Evolutionary conservation across 2,888 invertebrate species (phyloP), one percentile per base, ranked within the genome.

Genomic region (Gryllus longicercus): DNA sequence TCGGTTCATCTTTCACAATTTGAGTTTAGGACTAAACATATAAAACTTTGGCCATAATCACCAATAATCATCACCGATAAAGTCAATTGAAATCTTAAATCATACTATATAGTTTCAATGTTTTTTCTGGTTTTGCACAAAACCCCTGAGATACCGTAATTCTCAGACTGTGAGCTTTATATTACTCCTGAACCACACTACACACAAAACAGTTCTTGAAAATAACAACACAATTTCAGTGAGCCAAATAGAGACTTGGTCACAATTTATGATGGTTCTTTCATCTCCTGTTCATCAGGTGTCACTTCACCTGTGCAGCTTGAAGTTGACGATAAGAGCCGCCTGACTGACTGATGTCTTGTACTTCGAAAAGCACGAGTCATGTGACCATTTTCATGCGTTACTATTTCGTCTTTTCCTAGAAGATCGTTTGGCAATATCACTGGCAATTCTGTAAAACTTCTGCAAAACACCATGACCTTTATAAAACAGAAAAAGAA

Each of bases 241-340:
- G 25, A 21, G 10, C 25, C 12, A 76, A 10, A 25, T 14, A 38
- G 51, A 18, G 51, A 18, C 51, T 25, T 77, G 11, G 50, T 51
- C 74, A 75, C 80, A 14, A 80, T 80, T 78, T 77, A 80, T 10
- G 81, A 78, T 23, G 82, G 82, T 81, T 83, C 83, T n/a, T 82
- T 76, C 51, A 82, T 75, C 74, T 83, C 82, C 18, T 80, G 74
- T 21, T 83, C 83, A 63, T 83, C 83, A 14, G 82, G 81, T 14
- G 79, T 79, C 14, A 82, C 78, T 14, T 82, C 80, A 50, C 81
- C 80, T 14, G 81, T 80, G 77, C 83, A 84, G 25, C 83, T 83
- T 12, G 84, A 84, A 10, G 83, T 82, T 2, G 84, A 83, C 2
- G 84, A 83, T 18, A 84, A 80, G 16, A 84, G 81, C 49, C 83